Percentiles rank a stretch among this genome's conserved stretches.
phyloP scores from a whole-genome alignment of 2,797 vertebrate species.

The Halcyon badia region DNA sequence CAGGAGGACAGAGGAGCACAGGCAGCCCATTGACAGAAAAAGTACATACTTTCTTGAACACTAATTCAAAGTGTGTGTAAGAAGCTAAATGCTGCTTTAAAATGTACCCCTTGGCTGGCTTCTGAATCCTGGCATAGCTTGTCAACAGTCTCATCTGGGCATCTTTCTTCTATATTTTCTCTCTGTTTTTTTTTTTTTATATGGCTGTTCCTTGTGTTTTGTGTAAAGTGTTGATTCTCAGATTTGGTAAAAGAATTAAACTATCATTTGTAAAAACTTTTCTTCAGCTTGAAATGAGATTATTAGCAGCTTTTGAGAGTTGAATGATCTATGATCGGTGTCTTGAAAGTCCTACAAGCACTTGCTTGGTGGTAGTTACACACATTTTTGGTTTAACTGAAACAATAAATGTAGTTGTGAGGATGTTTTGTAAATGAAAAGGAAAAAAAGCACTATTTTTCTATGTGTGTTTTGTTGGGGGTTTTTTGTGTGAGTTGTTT shows the following conservation, averaged over 20 bases:
- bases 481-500: no score
- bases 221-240: background rate
- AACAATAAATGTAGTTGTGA: background rate
- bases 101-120: background rate
- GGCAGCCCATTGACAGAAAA: background rate
- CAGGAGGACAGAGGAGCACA: background rate
- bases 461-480: background rate
- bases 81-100: conserved; percentile 6
- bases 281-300: background rate
- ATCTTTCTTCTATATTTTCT: background rate
- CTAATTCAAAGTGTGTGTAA: background rate
- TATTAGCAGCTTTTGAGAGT: background rate
- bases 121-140: background rate
- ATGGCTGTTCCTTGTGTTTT: background rate
- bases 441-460: background rate
- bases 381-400: background rate
- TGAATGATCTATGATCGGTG: background rate
- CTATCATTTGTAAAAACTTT: no score
- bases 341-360: background rate
- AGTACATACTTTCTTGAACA: background rate
- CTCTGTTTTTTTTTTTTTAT: background rate
- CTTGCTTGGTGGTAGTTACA: background rate
- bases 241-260: background rate
- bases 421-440: background rate
- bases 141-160: background rate